phyloP scores from a whole-genome alignment of 2,888 invertebrate genomes.

The Eurytoma californica region DNA sequence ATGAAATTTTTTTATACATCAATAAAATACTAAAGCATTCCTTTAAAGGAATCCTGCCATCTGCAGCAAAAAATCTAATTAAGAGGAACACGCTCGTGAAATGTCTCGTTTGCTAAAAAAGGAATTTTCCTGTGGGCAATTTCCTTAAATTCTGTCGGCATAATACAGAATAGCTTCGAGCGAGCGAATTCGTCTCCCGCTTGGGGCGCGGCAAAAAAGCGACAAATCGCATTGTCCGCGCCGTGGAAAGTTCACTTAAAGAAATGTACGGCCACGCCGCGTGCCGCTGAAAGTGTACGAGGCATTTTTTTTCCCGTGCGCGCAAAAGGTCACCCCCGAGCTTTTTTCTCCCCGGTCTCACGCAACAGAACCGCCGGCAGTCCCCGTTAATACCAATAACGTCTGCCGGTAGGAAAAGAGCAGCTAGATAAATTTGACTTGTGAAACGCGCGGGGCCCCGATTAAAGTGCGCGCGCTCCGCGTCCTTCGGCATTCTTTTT shows the following conservation, averaged over 20 bases:
- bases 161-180: background rate
- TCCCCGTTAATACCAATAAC: conserved; percentile 42
- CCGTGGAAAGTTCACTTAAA: conserved; percentile 8
- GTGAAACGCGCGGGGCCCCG: conserved; percentile 34
- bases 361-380: background rate
- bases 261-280: conserved; percentile 35
- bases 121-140: background rate
- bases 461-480: conserved; percentile 3
- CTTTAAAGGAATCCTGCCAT: too few relatives aligned
- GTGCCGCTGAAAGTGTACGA: background rate
- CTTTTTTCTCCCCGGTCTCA: background rate
- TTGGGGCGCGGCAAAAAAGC: background rate
- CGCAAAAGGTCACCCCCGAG: conserved; percentile 13
- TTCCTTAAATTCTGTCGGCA: background rate
- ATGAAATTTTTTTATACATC: too few relatives aligned
- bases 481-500: conserved; percentile 45
- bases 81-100: too few relatives aligned
- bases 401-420: conserved; percentile 22
- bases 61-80: too few relatives aligned
- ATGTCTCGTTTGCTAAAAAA: background rate
- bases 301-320: background rate
- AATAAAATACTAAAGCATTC: too few relatives aligned
- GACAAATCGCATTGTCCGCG: background rate
- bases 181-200: background rate
- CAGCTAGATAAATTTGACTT: conserved; percentile 50